These are phyloP conservation scores for Allophyes oxyacanthae DNA, from an alignment of 2,888 invertebrate species.

Conservation along the genomic window DNA sequence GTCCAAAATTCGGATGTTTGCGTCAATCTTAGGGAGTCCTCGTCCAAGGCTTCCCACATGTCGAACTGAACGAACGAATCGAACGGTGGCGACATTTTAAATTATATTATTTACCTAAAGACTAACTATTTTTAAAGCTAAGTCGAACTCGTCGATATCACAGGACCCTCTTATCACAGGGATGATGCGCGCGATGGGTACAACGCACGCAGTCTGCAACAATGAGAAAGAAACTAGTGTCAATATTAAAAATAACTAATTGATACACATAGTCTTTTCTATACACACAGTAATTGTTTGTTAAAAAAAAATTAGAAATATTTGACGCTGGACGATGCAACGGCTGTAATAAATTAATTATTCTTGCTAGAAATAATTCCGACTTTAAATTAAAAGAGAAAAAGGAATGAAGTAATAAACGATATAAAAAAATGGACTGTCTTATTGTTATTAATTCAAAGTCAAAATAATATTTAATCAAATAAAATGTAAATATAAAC, in stretches of 20 bases:
- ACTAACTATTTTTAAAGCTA: slow-evolving; percentile 88
- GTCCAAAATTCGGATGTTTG: slow-evolving; percentile 85
- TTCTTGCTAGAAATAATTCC: background rate
- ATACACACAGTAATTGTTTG: no score
- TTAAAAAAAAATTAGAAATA: no score
- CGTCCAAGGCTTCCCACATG: slow-evolving; percentile 81
- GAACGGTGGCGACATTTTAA: slow-evolving; percentile 82
- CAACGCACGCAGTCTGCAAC: slow-evolving; percentile 88
- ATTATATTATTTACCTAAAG: slow-evolving; percentile 71
- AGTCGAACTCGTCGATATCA: slow-evolving; percentile 89
- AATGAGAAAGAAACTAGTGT: slow-evolving; percentile 67
- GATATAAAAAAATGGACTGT: no score
- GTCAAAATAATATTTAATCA: background rate
- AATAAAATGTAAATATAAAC: background rate
- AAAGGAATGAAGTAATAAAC: no score
- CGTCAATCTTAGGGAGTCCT: slow-evolving; percentile 79
- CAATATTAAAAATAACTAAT: slow-evolving; percentile 9
- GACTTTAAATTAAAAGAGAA: no score
- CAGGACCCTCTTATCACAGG: slow-evolving; percentile 89
- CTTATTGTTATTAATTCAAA: no score
- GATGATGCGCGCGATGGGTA: slow-evolving; percentile 86
- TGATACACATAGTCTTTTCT: no score
- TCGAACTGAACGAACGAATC: slow-evolving; percentile 76
- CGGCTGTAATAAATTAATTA: no score
- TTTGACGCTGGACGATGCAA: no score